Evolutionary conservation across 2,888 invertebrate genomes (phyloP), one percentile per base, ranked within the genome.

Genomic region (Papilio demoleus): DNA sequence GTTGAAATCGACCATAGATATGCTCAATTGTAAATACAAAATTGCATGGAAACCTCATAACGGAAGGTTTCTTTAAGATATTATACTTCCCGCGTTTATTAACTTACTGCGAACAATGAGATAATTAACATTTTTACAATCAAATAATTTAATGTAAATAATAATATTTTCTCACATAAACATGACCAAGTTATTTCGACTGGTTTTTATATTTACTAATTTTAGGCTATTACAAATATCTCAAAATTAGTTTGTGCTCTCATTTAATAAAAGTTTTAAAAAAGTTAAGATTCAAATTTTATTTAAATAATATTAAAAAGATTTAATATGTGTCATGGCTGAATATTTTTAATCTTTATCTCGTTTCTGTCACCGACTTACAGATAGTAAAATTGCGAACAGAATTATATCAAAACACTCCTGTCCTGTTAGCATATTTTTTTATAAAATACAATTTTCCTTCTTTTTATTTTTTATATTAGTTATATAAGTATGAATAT

Each of bases 41-140:
- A 38, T 14, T 14, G 11, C 1, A n/a, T 4, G 38, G 38, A 38
- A 14, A 38, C 11, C 4, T 14, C 42, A 6, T 12, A 19, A 45
- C 17, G 45, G 45, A 27, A n/a, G 14, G 6, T 27, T n/a, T 3
- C 11, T 8, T 1, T 2, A 53, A 53, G 27, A 53, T 3, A 11
- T 45, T 45, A 24, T 14, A 53, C 8, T n/a, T 4, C 22, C 11
- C 4, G n/a, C 6, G 1, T 45, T 45, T 45, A n/a, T 27, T 24
- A 27, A 24, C 50, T 24, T 12, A 53, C 27, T 53, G 27, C 27
- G 27, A 53, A 53, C 53, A 53, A 53, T 53, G 27, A 3, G n/a
- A 24, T 53, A 24, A 53, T 53, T 53, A 53, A 53, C 27, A 53
- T 50, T 50, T 47, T 47, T 47, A 47, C 19, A 47, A 19, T 47